These are phyloP conservation scores for Geothlypis trichas DNA, from an alignment of 2,113 vertebrate genomes.

Conservation along the genomic window DNA sequence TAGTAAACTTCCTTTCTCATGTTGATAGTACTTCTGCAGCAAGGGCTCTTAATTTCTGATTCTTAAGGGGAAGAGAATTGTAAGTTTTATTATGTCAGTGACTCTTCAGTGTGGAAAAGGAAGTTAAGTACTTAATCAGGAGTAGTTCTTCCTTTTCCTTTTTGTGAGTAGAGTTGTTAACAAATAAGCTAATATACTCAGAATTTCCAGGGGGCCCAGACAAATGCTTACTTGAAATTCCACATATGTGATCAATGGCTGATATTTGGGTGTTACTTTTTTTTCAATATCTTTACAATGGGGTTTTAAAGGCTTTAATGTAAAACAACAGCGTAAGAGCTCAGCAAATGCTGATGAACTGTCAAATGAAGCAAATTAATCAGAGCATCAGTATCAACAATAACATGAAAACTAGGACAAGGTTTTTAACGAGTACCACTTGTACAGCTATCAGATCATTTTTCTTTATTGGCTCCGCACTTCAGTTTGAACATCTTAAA, in stretches of 20 bases:
- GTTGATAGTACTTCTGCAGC: not conserved
- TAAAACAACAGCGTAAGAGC: not conserved
- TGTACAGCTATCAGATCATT: not conserved
- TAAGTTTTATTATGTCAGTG: not conserved
- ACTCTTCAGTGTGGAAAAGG: not conserved
- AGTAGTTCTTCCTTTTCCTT: not conserved
- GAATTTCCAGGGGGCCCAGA: not conserved
- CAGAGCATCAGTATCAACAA: not conserved
- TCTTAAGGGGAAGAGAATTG: not conserved
- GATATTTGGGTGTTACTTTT: not conserved
- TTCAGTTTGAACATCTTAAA: conserved; percentile 9
- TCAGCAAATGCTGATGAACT: not conserved
- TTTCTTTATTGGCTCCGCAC: not conserved
- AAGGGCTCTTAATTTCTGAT: conserved; percentile 2
- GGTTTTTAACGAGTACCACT: conserved; percentile 18
- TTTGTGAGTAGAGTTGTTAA: not conserved
- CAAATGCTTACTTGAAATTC: not conserved
- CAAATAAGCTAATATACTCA: not conserved
- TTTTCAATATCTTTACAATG: not conserved
- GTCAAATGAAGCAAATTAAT: not conserved
- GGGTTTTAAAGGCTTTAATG: not conserved
- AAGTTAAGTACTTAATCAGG: conserved; percentile 9
- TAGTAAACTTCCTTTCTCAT: not conserved
- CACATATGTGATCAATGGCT: not conserved
- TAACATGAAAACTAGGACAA: not conserved